phyloP scores from a whole-genome alignment of 2,113 vertebrate genomes.

The Alouatta palliata region DNA sequence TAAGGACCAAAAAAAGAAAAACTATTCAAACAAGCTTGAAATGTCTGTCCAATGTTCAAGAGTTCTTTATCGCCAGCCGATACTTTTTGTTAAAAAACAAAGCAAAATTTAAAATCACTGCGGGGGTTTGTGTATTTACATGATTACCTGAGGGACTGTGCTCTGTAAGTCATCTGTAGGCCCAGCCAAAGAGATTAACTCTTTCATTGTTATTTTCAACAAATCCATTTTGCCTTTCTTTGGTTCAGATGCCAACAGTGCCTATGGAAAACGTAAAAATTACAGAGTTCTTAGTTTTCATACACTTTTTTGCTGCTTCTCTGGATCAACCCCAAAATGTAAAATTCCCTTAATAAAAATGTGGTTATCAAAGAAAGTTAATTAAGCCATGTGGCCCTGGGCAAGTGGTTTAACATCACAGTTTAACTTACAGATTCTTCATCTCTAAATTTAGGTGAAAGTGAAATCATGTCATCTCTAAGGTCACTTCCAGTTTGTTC shows the following conservation, averaged over 20 bases:
- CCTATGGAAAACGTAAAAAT: constrained; percentile 82
- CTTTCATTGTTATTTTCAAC: constrained; percentile 94
- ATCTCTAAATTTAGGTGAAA: neutral
- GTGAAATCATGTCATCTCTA: neutral
- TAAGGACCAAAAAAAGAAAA: constrained; percentile 44
- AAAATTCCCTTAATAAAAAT: constrained; percentile 23
- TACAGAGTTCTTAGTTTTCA: neutral
- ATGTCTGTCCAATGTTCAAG: neutral
- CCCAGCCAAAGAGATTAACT: constrained; percentile 89
- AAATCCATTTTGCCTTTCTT: constrained; percentile 92
- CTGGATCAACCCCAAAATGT: neutral
- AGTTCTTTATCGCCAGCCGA: neutral
- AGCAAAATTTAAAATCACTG: neutral
- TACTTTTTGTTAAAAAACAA: neutral
- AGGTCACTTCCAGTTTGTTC: neutral
- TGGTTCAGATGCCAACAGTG: constrained; percentile 94
- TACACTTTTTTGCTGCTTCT: neutral
- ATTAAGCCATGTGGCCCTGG: neutral
- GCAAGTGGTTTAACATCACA: neutral
- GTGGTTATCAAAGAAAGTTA: neutral
- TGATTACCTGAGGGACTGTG: constrained; percentile 93
- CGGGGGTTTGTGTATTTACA: neutral
- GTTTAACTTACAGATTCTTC: neutral
- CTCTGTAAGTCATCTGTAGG: constrained; percentile 81
- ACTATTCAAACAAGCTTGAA: neutral